phyloP scores from a whole-genome alignment of 2,797 vertebrate species.

The Lepus townsendii region DNA sequence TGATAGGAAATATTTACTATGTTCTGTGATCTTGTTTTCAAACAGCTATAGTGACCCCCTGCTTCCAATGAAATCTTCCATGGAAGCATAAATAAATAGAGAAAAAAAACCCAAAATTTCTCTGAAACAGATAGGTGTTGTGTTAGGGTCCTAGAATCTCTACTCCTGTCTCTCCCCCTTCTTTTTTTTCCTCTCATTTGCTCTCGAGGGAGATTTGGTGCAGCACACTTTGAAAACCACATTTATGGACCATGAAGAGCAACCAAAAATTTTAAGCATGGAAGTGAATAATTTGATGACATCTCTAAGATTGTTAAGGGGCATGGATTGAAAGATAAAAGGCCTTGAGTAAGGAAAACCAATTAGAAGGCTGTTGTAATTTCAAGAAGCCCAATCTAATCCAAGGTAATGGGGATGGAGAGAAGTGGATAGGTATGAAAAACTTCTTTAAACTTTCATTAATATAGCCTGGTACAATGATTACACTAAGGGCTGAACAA shows the following conservation, averaged over 20 bases:
- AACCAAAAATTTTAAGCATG: conserved; percentile 13
- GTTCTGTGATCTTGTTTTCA: conserved; percentile 5
- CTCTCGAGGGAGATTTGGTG: background rate
- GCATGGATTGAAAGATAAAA: background rate
- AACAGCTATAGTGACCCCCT: background rate
- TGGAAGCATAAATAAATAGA: conserved; percentile 45
- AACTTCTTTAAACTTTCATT: conserved; percentile 26
- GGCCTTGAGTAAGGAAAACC: background rate
- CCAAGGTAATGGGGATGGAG: background rate
- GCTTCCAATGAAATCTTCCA: conserved; percentile 34
- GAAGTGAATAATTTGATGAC: background rate
- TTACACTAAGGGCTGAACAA: background rate
- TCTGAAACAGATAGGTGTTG: background rate
- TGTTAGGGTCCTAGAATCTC: background rate
- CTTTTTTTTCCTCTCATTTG: background rate
- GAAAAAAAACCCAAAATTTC: background rate
- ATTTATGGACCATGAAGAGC: background rate
- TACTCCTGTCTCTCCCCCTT: background rate
- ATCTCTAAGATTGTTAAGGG: background rate
- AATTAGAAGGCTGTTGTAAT: background rate
- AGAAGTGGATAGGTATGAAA: conserved; percentile 8
- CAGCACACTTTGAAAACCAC: background rate
- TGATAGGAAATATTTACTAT: background rate
- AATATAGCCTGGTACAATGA: background rate
- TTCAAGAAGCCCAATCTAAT: background rate